Evolutionary conservation across 2,797 vertebrate species (phyloP).

Genomic region (Cirrhinus molitorella): DNA sequence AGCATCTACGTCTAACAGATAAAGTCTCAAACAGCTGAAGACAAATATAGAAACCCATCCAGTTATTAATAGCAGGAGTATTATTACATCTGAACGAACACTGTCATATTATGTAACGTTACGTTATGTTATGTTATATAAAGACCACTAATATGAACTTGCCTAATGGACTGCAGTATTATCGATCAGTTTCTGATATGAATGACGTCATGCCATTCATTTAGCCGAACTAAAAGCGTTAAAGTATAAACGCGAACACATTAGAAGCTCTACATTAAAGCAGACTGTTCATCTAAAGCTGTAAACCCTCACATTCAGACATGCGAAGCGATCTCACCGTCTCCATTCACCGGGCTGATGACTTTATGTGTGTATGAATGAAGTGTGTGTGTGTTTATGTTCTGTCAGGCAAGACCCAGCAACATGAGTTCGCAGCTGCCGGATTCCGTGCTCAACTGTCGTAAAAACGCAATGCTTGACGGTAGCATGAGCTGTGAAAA

Average conservation of each 20-base stretch:
- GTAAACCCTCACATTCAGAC: background rate
- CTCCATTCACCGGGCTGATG: slow-evolving; percentile 10
- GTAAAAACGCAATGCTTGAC: background rate
- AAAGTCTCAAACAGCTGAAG: slow-evolving; percentile 5
- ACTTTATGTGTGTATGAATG: background rate
- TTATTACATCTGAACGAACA: background rate
- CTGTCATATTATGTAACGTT: too few species aligned
- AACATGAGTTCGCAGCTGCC: background rate
- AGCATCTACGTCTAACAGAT: background rate
- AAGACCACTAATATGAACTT: background rate
- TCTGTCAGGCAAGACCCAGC: background rate
- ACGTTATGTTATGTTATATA: too few species aligned
- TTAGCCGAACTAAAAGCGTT: background rate
- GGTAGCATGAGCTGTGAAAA: background rate
- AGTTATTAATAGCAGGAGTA: slow-evolving; percentile 22
- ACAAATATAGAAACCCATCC: background rate
- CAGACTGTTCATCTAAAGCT: background rate
- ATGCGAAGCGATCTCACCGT: slow-evolving; percentile 37
- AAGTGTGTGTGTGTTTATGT: background rate
- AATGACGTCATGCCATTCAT: slow-evolving; percentile 24
- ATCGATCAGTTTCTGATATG: background rate
- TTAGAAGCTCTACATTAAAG: background rate
- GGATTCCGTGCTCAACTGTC: slow-evolving; percentile 9
- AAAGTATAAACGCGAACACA: background rate
- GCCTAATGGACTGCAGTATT: background rate